Percentiles rank a stretch among this genome's conserved stretches.
phyloP scores from a whole-genome alignment of 2,888 invertebrate genomes.

The Fragum sueziense region DNA sequence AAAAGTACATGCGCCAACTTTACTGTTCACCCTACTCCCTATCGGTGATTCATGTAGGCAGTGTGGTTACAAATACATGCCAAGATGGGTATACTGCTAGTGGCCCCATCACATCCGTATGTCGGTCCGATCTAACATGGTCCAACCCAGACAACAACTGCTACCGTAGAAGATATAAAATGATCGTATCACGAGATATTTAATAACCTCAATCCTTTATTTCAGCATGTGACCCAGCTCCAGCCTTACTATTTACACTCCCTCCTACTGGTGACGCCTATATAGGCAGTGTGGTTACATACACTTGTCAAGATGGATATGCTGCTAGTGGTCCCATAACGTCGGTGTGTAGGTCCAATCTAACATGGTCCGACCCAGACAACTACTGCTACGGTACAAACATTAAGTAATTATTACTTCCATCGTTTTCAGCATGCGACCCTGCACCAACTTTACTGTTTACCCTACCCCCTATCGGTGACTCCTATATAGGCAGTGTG shows the following conservation, averaged over 20 bases:
- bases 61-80: conserved; percentile 23
- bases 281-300: conserved; percentile 22
- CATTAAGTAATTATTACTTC: neutral
- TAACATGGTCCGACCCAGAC: conserved; percentile 26
- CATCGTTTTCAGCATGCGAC: conserved; percentile 17
- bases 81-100: conserved; percentile 20
- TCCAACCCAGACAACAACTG: conserved; percentile 4
- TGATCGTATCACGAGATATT: no score
- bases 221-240: conserved; percentile 23
- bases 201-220: neutral
- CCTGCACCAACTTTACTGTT: neutral
- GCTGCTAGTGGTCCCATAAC: neutral
- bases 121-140: conserved; percentile 29
- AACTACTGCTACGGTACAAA: conserved; percentile 22
- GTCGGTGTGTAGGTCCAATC: conserved; percentile 17
- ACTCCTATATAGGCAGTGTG: conserved; percentile 11
- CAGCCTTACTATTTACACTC: neutral
- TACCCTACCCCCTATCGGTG: conserved; percentile 8
- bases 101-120: conserved; percentile 12
- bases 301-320: conserved; percentile 29
- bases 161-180: no score
- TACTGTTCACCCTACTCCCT: conserved; percentile 6
- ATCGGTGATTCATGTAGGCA: neutral
- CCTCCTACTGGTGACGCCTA: neutral
- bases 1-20: neutral